These are phyloP conservation scores for Protomyctophum bolini DNA, from an alignment of 2,113 vertebrate genomes.

Conservation along the genomic window DNA sequence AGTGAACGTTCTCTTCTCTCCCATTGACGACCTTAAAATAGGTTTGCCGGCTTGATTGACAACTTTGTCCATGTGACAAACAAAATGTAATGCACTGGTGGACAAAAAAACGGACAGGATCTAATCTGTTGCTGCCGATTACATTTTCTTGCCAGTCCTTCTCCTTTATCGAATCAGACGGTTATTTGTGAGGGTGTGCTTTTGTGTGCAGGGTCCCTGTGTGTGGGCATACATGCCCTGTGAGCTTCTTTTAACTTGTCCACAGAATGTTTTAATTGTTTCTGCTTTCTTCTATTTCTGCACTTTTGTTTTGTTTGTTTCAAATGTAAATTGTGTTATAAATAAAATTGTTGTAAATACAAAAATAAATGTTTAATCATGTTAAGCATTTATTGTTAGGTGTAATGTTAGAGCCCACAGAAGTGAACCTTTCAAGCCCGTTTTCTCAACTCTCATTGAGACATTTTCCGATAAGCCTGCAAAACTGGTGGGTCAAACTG, in stretches of 20 bases:
- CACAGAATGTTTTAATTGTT: no score
- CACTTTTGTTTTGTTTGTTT: no score
- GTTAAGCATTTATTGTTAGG: no score
- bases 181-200: constrained; percentile 52
- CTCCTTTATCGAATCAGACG: constrained; percentile 71
- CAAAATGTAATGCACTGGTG: constrained; percentile 74
- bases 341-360: no score
- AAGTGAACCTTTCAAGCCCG: no score
- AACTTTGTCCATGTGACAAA: constrained; percentile 82
- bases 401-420: no score
- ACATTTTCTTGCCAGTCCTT: constrained; percentile 63
- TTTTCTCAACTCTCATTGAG: no score
- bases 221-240: background rate
- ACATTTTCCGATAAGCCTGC: no score
- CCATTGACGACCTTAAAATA: constrained; percentile 81
- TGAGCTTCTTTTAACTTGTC: background rate
- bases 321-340: no score
- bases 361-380: no score
- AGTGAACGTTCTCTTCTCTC: constrained; percentile 69
- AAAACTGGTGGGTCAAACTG: no score
- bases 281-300: no score
- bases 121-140: constrained; percentile 76
- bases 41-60: constrained; percentile 82
- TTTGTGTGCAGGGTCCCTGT: constrained; percentile 28
- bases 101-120: constrained; percentile 75